Base-by-base conservation (phyloP, 30 jellyfish, hydroid and myxozoan species). In the Aurelia sp. region DNA sequence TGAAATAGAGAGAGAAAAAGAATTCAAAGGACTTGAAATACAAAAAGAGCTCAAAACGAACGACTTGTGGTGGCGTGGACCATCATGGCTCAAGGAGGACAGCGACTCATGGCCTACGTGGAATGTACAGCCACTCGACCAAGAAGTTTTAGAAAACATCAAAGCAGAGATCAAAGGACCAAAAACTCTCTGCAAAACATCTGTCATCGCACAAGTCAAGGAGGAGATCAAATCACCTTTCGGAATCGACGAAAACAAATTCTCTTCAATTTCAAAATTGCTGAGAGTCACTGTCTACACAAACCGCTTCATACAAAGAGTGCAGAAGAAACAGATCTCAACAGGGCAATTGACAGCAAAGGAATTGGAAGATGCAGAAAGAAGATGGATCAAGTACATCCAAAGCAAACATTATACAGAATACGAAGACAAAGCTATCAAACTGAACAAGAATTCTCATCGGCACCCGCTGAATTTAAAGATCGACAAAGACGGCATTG, bases 221-320 rank as follows among this genome's bases (percentile, higher is more conserved):
- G 60, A 41, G 31, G 19, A 15, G 19, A 15, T 44, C 38, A 50
- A 13, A 31, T 44, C 86, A 55, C 75, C 86, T 13, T 44, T 74
- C 51, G 86, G 86, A 5, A 74, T 55, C 73, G 40, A 74, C 24
- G 86, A 74, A 74, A 44, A 16, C 16, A 74, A 57, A 50, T 74
- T 35, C 40, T 74, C 86, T 18, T 74, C 86, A 35, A 77, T 33
- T 13, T 18, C 17, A 17, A 74, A 74, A 22, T 50, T 74, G 76
- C 73, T 74, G 24, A 74, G 86, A 74, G 86, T 74, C 9, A 74
- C 86, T 10, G 75, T 77, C 73, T 74, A 74, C 40, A 77, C 48
- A 18, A 50, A 18, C 15, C 81, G 31, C n/a, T 74, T 74, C 21
- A 55, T 74, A n/a, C 73, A 40, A 50, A 40, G 60, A 50, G 13